A percentile compares a stretch with the other conserved stretches of the same genome.
These are phyloP conservation scores for Gymnodraco acuticeps DNA, from an alignment of 2,797 vertebrate species.

Conservation along the genomic window DNA sequence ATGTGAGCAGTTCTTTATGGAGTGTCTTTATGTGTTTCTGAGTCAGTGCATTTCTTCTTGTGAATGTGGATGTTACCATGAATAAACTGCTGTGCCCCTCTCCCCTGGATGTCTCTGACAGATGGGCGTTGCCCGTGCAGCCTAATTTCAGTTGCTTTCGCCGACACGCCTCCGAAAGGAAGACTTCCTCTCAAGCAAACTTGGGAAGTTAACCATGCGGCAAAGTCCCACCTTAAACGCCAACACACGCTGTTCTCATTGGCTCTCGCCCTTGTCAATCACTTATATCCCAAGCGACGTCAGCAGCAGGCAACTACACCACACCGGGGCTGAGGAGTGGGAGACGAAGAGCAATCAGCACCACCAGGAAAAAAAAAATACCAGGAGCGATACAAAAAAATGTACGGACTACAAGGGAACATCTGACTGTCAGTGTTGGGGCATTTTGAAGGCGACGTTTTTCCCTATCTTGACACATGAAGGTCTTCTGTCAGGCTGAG, in stretches of 20 bases:
- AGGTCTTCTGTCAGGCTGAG: constrained; percentile 52
- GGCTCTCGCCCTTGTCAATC: constrained; percentile 63
- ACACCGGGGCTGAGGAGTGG: constrained; percentile 79
- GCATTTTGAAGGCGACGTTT: constrained; percentile 9
- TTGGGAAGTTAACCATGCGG: constrained; percentile 32
- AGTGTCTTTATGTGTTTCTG: too few relatives aligned
- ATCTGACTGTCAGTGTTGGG: constrained; percentile 54
- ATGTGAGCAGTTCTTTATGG: too few relatives aligned
- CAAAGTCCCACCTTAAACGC: constrained; percentile 50
- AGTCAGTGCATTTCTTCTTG: too few relatives aligned
- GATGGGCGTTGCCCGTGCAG: constrained; percentile 83
- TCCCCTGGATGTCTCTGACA: constrained; percentile 53
- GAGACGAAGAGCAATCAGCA: constrained; percentile 78
- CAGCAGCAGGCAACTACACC: constrained; percentile 65
- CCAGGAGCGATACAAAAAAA: constrained; percentile 62
- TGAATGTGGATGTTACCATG: too few relatives aligned
- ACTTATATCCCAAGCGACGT: constrained; percentile 62
- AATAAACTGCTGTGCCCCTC: too few relatives aligned
- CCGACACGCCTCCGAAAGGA: constrained; percentile 73
- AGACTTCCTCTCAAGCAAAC: constrained; percentile 77
- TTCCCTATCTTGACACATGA: constrained; percentile 38
- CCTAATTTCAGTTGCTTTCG: constrained; percentile 67
- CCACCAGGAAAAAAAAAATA: constrained; percentile 68
- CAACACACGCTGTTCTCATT: constrained; percentile 57
- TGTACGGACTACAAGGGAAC: constrained; percentile 56